Conservation (phyloP, 2,797 vertebrate species). For the Acipenser oxyrinchus region DNA sequence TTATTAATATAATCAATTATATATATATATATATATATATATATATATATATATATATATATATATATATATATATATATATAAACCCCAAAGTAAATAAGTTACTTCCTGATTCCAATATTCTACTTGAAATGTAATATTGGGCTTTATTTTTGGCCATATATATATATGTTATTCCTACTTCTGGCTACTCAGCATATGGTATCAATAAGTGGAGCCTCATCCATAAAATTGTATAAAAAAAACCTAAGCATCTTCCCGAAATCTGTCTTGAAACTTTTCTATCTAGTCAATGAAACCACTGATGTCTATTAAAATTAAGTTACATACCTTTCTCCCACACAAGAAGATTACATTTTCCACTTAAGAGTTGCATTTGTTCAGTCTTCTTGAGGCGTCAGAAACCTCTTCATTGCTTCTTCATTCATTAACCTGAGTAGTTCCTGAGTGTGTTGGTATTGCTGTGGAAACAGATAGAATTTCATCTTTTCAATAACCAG, state of each 20-base stretch:
- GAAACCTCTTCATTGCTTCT: slow-evolving; percentile 58
- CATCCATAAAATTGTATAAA: background rate
- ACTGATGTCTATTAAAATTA: background rate
- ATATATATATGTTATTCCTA: background rate
- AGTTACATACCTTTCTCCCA: slow-evolving; percentile 57
- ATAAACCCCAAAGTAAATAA: too few relatives aligned
- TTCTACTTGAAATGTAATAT: too few relatives aligned
- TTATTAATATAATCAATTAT: too few relatives aligned
- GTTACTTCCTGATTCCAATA: too few relatives aligned
- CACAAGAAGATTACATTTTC: slow-evolving; percentile 56
- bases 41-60: too few relatives aligned
- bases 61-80: too few relatives aligned
- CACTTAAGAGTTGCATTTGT: slow-evolving; percentile 64
- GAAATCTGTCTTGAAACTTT: too few relatives aligned
- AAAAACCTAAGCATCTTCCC: background rate
- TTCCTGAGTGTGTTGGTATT: slow-evolving; percentile 17
- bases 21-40: too few relatives aligned
- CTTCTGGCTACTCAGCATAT: too few relatives aligned
- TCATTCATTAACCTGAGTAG: slow-evolving; percentile 13
- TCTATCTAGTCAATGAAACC: background rate
- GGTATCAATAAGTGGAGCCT: background rate
- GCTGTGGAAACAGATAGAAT: slow-evolving; percentile 12
- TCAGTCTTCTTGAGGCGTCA: slow-evolving; percentile 50
- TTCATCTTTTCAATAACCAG: background rate
- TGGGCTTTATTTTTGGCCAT: too few relatives aligned